Evolutionary conservation across 2,888 invertebrate genomes (phyloP).

Genomic region (Vanessa cardui): DNA sequence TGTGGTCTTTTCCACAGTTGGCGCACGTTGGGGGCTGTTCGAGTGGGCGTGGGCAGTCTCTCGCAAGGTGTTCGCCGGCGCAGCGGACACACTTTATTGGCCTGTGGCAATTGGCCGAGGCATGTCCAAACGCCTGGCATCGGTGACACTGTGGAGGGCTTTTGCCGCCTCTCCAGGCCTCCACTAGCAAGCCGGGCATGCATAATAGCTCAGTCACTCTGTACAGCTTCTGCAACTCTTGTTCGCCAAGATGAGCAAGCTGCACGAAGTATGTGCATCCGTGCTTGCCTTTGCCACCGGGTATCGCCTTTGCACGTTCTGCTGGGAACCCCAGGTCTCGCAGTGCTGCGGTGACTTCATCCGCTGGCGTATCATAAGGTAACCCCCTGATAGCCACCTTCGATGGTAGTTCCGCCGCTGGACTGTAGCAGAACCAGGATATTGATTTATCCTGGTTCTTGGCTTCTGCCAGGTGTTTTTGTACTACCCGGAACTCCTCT

Average conservation of each 20-base stretch:
- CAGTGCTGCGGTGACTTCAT: neutral
- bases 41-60: neutral
- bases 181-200: no score
- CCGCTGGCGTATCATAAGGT: neutral
- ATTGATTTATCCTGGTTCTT: no score
- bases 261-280: neutral
- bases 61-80: neutral
- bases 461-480: no score
- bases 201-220: neutral
- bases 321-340: neutral
- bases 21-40: neutral
- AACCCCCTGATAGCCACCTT: neutral
- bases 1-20: neutral
- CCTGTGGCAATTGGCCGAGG: neutral
- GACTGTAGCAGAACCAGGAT: slow-evolving; percentile 1
- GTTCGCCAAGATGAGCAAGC: neutral
- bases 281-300: neutral
- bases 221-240: neutral
- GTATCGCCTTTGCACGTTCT: neutral
- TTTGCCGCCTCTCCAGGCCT: no score
- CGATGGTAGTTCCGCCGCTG: neutral
- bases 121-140: neutral
- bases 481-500: no score
- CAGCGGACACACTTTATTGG: neutral
- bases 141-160: neutral